Conservation (phyloP, 1,140 invertebrate genomes). For the Drosophila tsacasi region DNA sequence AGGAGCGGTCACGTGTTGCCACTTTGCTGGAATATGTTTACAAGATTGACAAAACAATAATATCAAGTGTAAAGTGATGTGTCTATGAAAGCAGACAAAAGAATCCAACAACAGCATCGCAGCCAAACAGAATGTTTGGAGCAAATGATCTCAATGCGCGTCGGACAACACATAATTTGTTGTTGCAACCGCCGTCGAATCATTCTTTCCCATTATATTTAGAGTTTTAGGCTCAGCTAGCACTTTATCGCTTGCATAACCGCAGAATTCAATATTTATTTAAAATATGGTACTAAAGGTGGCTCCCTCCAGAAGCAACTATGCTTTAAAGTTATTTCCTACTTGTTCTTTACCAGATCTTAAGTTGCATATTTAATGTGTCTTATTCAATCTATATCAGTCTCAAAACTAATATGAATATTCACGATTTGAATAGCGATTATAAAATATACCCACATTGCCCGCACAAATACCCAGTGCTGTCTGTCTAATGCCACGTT, state of each 20-base stretch:
- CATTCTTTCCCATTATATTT: no score
- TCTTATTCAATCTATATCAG: background rate
- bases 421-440: constrained; percentile 20
- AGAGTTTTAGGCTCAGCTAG: no score
- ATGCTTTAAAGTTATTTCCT: background rate
- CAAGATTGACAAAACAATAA: background rate
- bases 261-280: no score
- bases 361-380: background rate
- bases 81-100: background rate
- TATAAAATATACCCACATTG: constrained; percentile 12
- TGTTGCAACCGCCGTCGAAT: background rate
- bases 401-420: background rate
- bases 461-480: background rate
- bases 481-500: constrained; percentile 6
- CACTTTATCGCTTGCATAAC: no score
- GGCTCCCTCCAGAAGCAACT: no score
- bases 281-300: no score
- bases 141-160: background rate
- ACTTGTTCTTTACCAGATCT: background rate
- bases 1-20: constrained; percentile 1
- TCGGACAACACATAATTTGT: background rate
- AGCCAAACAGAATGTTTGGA: background rate
- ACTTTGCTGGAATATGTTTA: background rate
- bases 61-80: constrained; percentile 5
- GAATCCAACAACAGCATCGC: background rate